Conservation (phyloP, 2,888 invertebrate genomes). For the Nymphalis urticae region DNA sequence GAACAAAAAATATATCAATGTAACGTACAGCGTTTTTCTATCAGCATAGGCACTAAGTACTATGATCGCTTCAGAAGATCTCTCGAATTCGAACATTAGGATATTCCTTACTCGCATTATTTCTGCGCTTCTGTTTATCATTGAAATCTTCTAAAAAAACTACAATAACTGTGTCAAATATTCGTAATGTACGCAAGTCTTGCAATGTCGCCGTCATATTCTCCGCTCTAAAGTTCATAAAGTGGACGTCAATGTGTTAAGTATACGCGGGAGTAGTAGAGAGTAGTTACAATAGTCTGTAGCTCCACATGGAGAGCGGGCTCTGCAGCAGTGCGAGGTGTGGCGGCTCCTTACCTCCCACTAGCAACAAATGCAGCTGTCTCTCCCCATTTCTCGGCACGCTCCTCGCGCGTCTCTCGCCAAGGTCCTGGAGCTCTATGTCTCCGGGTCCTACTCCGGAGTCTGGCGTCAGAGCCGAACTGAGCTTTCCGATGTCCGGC, state of each 20-base stretch:
- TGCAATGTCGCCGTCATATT: not conserved
- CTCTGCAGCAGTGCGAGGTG: slow-evolving; percentile 88
- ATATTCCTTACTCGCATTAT: slow-evolving; percentile 1
- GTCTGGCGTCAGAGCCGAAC: slow-evolving; percentile 85
- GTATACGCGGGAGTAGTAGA: not conserved
- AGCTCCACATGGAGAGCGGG: slow-evolving; percentile 90
- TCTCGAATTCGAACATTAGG: not conserved
- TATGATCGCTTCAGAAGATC: not conserved
- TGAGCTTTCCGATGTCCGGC: slow-evolving; percentile 85
- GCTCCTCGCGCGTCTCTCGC: slow-evolving; percentile 49
- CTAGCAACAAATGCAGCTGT: slow-evolving; percentile 70
- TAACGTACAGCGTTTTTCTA: not conserved
- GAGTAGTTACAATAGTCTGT: slow-evolving; percentile 81
- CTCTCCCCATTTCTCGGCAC: slow-evolving; percentile 47
- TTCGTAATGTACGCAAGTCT: slow-evolving; percentile 1
- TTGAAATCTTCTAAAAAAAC: slow-evolving; percentile 14
- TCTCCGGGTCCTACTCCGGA: slow-evolving; percentile 80
- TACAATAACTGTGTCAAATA: slow-evolving; percentile 8
- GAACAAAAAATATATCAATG: no score
- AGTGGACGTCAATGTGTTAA: slow-evolving; percentile 24
- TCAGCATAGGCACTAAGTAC: slow-evolving; percentile 8
- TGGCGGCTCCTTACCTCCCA: slow-evolving; percentile 90
- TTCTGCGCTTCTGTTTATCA: not conserved
- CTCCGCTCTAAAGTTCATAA: slow-evolving; percentile 1
- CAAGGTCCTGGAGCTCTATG: slow-evolving; percentile 68